Evolutionary conservation across 2,888 invertebrate genomes (phyloP), one percentile per base, ranked within the genome.

Genomic region (Xestia ashworthii): DNA sequence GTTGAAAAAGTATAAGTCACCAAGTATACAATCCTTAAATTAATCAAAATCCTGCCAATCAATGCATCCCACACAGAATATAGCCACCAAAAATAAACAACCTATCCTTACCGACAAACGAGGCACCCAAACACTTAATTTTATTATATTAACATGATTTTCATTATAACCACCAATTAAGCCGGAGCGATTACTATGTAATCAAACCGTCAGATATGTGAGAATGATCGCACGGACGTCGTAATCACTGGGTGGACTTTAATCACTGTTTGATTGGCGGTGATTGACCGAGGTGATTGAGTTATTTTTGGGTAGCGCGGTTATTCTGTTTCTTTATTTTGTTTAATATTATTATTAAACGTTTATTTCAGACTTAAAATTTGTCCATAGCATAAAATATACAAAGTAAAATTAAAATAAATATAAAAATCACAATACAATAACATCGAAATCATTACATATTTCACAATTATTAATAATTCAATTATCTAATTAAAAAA

Each of bases 81-180:
- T 8, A 22, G 48, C 32, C 19, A 48, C 12, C 22, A 9, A 70
- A 46, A 32, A 32, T n/a, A 25, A 46, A 80, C 4, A 25, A 55
- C 41, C 4, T 3, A n/a, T 12, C 6, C 19, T 55, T 19, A n/a
- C 48, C 48, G 22, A 70, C 60, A 81, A 83, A 86, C 79, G 68
- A 86, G 81, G 46, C 50, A 70, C 16, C n/a, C 32, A 66, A 60
- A 48, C 66, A 66, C 64, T 69, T 44, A 74, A 71, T 74, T 75
- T 79, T 71, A 79, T 76, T 77, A 78, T 50, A 83, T 84, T 84
- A 78, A 81, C 58, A 71, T 73, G 65, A 84, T 86, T 76, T 85
- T 81, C 55, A 66, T 89, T 87, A 88, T 85, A 87, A 88, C 74
- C 79, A 75, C 80, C 89, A 90, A 91, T 91, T 88, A 90, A 78